Base-by-base conservation (phyloP, 2,113 vertebrate genomes). In the Chaetura pelagica region DNA sequence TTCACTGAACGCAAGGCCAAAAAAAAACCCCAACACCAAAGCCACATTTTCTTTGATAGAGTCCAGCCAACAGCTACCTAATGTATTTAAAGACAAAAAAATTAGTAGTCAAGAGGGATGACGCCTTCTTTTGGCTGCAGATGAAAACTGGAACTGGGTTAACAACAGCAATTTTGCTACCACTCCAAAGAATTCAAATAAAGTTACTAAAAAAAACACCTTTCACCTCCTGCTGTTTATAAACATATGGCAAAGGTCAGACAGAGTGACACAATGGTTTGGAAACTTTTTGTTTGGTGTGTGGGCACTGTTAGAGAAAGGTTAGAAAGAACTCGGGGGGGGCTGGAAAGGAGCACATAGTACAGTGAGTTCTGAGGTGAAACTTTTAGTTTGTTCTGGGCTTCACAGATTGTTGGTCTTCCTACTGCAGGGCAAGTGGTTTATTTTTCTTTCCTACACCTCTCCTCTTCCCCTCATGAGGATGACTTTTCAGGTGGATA, bases 401-500 rank as follows among this genome's bases (percentile, higher is more conserved):
- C 83, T 79, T 87, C 69, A 62, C 13, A 42, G 38, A 49, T 59
- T 84, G 83, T 26, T 67, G 9, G 30, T 66, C 30, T 58, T 84
- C 52, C 75, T 57, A 21, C 30, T 55, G 34, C 32, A 61, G 17
- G 32, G 9, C 30, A 66, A 67, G 35, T 23, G 24, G 6, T 8
- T 87, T 79, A 26, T 54, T 90, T 90, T 90, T 57, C 34, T 85
- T 92, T 77, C 35, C 18, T 76, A 71, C 18, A 18, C 12, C 46
- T 87, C 29, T 69, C 11, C 8, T 8, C 14, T 55, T 5, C 9
- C 7, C 27, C 27, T 46, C 12, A 10, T 29, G 80, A 77, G 59
- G 38, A 80, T 77, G 67, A 76, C 38, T 86, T 92, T 84, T 89
- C 75, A 93, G 59, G 51, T 84, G 68, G 51, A 92, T 88, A 88